Evolutionary conservation across 1,140 invertebrate genomes (phyloP).

Genomic region (Drosophila arawakana): DNA sequence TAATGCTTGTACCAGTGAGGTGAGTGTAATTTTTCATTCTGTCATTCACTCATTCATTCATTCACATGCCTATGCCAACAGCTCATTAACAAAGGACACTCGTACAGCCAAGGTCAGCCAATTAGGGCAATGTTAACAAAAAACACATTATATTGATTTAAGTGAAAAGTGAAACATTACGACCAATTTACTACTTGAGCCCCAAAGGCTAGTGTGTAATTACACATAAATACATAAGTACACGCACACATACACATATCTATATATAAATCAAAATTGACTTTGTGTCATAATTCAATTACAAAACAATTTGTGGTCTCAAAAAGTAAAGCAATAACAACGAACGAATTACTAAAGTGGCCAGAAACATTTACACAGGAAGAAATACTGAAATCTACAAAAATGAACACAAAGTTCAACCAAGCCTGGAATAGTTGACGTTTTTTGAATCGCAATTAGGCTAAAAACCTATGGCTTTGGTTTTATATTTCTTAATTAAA

Average conservation of each 20-base stretch:
- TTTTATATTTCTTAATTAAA: no score
- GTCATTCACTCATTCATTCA: background rate
- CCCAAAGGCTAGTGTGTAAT: conserved; percentile 58
- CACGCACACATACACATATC: background rate
- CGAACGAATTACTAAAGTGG: conserved; percentile 49
- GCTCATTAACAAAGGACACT: background rate
- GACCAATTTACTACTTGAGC: background rate
- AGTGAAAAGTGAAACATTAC: background rate
- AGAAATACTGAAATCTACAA: no score
- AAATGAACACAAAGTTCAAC: no score
- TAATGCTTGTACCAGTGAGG: conserved; percentile 70
- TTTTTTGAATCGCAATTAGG: no score
- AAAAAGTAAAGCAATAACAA: conserved; percentile 18
- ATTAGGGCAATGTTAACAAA: background rate
- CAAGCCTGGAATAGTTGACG: no score
- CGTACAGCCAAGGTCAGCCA: background rate
- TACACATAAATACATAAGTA: conserved; percentile 31
- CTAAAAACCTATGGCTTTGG: no score
- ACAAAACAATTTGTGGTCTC: conserved; percentile 45
- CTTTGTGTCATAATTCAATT: conserved; percentile 67
- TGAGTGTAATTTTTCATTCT: conserved; percentile 46
- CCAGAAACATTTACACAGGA: conserved; percentile 39
- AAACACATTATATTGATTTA: background rate
- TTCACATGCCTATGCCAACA: background rate
- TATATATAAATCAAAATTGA: conserved; percentile 45